Base-by-base conservation (phyloP, 2,797 vertebrate genomes). In the Vespertilio murinus region DNA sequence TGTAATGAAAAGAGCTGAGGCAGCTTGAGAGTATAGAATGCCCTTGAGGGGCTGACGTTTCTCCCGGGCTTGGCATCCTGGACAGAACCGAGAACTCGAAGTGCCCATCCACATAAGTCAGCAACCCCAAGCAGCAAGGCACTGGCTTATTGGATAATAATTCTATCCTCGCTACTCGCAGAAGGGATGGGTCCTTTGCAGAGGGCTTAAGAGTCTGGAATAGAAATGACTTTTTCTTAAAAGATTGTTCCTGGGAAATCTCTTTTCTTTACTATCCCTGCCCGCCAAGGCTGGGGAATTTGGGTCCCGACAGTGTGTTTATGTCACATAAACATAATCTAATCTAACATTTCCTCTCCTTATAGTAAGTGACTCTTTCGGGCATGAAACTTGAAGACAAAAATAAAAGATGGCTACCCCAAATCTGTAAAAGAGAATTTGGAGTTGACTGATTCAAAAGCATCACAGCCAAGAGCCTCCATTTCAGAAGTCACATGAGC, bases 111-210 rank as follows among this genome's bases (percentile, higher is more conserved):
- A 56, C n/a, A 28, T 78, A 47, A 94, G 40, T 81, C 94, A 96
- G 91, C 52, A 88, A 84, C 90, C 47, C 65, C 42, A 77, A 94
- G 65, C 91, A 97, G 96, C 88, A 94, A 95, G 92, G 40, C 10
- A 65, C 42, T 88, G 45, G 82, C 85, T 96, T 95, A 94, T 87
- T 95, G 79, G 79, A 74, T 91, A 91, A 95, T 93, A 94, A 93
- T 92, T 96, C 79, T 94, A 71, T 84, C 74, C 93, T 80, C 70
- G 82, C 88, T 96, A 65, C 88, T 94, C 71, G 35, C 89, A 47
- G 79, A 93, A 95, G 30, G 79, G 49, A 40, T 86, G 17, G 16
- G 33, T 85, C 84, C 77, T 91, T 95, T 93, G 86, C 56, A 87
- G 80, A 89, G 40, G 49, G 11, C 54, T 47, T 83, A 75, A 59